Conservation (phyloP, 2,797 vertebrate species). For the Labeo calbasu region DNA sequence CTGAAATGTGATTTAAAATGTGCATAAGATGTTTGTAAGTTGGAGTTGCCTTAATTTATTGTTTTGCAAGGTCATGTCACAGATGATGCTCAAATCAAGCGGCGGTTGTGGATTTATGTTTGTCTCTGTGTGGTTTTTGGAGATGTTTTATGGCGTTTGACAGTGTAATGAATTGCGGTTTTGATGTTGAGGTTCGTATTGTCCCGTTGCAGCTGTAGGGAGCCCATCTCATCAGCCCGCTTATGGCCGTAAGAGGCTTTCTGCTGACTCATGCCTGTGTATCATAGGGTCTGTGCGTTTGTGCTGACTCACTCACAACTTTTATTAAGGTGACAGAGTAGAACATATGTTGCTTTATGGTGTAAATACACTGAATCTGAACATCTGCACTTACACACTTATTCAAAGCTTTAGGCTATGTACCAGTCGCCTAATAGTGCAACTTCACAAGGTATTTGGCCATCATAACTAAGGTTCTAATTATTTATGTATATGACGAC, state of each 20-base stretch:
- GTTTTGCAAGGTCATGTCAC: constrained; percentile 7
- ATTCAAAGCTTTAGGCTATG: neutral
- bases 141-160: constrained; percentile 16
- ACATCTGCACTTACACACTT: neutral
- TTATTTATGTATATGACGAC: neutral
- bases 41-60: neutral
- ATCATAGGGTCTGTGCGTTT: constrained; percentile 7
- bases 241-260: constrained; percentile 30
- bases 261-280: constrained; percentile 50
- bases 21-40: constrained; percentile 14
- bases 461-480: neutral
- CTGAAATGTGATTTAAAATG: constrained; percentile 21
- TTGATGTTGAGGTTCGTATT: constrained; percentile 18
- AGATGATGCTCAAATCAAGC: constrained; percentile 24
- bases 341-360: constrained; percentile 45
- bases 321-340: constrained; percentile 36
- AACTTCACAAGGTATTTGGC: neutral
- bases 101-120: constrained; percentile 10
- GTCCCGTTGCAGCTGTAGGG: constrained; percentile 26
- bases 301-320: constrained; percentile 48
- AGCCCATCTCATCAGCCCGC: constrained; percentile 33
- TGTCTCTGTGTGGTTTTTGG: neutral
- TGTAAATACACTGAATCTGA: neutral
- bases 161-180: constrained; percentile 5
- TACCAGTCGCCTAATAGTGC: neutral